These are phyloP conservation scores for Homarus gammarus DNA, from an alignment of 2,888 invertebrate species.

Conservation along the genomic window DNA sequence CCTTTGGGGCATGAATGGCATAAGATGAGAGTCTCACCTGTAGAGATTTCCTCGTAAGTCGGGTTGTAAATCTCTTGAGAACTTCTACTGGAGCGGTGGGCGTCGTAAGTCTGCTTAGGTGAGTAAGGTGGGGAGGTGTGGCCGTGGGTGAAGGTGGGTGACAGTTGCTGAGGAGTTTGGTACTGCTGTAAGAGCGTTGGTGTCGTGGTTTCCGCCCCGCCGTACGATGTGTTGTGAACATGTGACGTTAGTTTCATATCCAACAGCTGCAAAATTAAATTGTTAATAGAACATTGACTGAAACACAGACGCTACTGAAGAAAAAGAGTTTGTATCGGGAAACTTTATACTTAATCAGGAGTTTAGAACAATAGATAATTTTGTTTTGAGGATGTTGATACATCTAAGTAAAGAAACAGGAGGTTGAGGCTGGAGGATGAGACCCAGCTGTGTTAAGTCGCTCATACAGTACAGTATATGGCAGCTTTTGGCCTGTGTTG, in stretches of 20 bases:
- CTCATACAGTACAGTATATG: too few relatives aligned
- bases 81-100: conserved; percentile 34
- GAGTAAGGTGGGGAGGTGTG: conserved; percentile 55
- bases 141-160: conserved; percentile 49
- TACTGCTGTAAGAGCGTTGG: conserved; percentile 59
- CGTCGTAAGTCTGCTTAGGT: conserved; percentile 37
- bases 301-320: too few relatives aligned
- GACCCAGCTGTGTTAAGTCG: too few relatives aligned
- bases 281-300: too few relatives aligned
- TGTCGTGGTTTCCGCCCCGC: conserved; percentile 42
- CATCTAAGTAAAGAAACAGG: too few relatives aligned
- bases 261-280: conserved; percentile 65
- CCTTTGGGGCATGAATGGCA: not conserved
- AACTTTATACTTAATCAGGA: too few relatives aligned
- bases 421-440: too few relatives aligned
- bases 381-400: not conserved
- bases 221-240: conserved; percentile 50
- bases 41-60: conserved; percentile 71
- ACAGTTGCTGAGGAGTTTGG: conserved; percentile 46
- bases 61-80: conserved; percentile 72
- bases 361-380: not conserved
- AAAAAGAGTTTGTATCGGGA: too few relatives aligned
- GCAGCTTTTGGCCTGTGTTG: not conserved
- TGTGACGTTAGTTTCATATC: conserved; percentile 65
- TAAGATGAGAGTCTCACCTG: conserved; percentile 37